Evolutionary conservation across 1,140 invertebrate species (phyloP), one percentile per base, ranked within the genome.

Genomic region (Rhagoletis zephyria): DNA sequence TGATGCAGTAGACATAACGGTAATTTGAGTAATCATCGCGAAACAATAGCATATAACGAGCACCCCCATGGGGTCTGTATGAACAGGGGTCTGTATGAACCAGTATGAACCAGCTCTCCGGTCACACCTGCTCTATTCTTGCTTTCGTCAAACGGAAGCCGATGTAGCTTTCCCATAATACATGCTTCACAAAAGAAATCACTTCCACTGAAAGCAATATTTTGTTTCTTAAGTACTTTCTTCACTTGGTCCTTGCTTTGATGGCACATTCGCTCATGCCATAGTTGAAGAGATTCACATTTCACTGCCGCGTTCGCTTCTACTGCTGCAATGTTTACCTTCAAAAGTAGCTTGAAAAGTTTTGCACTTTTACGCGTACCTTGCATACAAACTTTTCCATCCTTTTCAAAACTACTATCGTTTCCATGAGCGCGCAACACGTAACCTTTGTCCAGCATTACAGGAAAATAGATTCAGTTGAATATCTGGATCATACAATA

Each of bases 1-100:
- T 90, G 14, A 92, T 14, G 86, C 93, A 92, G 87, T 90, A 93
- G 19, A 93, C 89, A 87, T 91, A 87, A 93, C 92, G 91, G 93
- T 91, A 64, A 6, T 67, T 67, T 67, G 65, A 67, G 40, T 67
- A 67, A 67, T 67, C 65, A 42, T 67, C 65, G 91, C 90, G 87
- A 93, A 91, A 9, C 90, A 87, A 2, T 93, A 42, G 88, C 91
- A 91, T 88, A 90, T 92, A 93, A 85, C 87, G 87, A 7, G 90
- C 89, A 63, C 90, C 89, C 60, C 91, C 89, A 85, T 91, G 85
- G 65, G 90, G 92, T 42, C 45, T 87, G 30, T 4, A 87, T 85
- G 61, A 90, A 89, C 91, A 93, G 92, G 14, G 91, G 92, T 51
- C 93, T 93, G 87, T 90, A 93, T 19, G 93, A 74, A 88, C 93